Evolutionary conservation across 1,140 invertebrate genomes (phyloP).

Genomic region (Anastrepha ludens): DNA sequence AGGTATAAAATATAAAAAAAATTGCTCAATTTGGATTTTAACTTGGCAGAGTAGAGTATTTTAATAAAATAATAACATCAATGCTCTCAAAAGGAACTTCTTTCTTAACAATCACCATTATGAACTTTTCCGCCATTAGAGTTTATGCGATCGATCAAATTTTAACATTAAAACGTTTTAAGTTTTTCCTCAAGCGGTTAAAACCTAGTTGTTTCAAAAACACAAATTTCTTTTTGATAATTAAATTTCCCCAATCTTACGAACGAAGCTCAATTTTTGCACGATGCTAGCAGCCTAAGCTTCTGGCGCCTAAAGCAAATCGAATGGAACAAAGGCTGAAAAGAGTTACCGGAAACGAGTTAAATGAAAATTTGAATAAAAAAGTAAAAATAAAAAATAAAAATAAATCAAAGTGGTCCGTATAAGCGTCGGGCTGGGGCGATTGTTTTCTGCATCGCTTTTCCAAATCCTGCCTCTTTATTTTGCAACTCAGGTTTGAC

Average conservation of each 20-base stretch:
- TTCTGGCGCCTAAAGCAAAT: background rate
- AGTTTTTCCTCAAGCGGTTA: too few species aligned
- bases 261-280: background rate
- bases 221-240: background rate
- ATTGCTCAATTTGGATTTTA: too few species aligned
- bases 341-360: background rate
- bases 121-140: too few species aligned
- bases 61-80: too few species aligned
- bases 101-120: too few species aligned
- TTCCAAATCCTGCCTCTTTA: background rate
- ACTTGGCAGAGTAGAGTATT: too few species aligned
- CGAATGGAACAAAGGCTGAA: background rate
- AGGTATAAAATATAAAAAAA: too few species aligned
- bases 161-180: too few species aligned
- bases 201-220: too few species aligned
- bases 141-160: too few species aligned
- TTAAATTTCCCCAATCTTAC: background rate
- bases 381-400: background rate
- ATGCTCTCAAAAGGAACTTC: too few species aligned
- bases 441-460: background rate
- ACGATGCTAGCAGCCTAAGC: background rate
- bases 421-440: background rate
- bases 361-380: background rate
- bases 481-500: constrained; percentile 10
- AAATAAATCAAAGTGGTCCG: background rate